These are phyloP conservation scores for Aphis craccivora DNA, from an alignment of 1,140 invertebrate species.

Conservation along the genomic window DNA sequence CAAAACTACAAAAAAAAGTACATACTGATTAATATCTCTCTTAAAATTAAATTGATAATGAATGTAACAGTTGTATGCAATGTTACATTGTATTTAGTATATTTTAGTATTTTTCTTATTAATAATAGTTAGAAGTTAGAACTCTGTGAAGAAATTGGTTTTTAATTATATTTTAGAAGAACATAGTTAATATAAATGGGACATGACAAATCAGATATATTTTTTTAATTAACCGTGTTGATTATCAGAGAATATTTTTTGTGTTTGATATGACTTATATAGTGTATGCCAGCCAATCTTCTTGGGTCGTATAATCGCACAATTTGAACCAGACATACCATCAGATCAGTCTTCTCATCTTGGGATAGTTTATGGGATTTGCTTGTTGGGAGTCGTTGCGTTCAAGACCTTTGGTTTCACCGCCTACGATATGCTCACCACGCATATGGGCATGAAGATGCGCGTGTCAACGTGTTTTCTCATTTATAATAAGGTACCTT, in stretches of 20 bases:
- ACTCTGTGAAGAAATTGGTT: not conserved
- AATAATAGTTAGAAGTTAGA: slow-evolving; percentile 13
- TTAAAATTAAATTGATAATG: not conserved
- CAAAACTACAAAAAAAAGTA: not conserved
- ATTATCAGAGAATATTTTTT: slow-evolving; percentile 51
- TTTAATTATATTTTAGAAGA: not conserved
- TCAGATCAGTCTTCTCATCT: slow-evolving; percentile 66
- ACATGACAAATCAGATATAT: not conserved
- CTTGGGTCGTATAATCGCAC: slow-evolving; percentile 64
- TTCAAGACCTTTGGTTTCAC: slow-evolving; percentile 78
- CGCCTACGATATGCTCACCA: slow-evolving; percentile 78
- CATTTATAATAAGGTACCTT: slow-evolving; percentile 80
- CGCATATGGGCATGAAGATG: slow-evolving; percentile 81
- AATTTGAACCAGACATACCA: slow-evolving; percentile 61
- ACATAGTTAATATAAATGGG: not conserved
- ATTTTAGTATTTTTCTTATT: not conserved
- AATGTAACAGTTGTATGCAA: not conserved
- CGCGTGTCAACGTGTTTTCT: slow-evolving; percentile 79
- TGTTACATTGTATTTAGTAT: not conserved
- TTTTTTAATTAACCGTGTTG: not conserved
- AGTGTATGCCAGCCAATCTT: slow-evolving; percentile 62
- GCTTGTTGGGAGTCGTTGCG: slow-evolving; percentile 74
- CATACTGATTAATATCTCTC: not conserved
- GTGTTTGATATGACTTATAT: slow-evolving; percentile 37
- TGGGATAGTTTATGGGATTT: slow-evolving; percentile 73